These are phyloP conservation scores for Megalonaias nervosa DNA, from an alignment of 1,140 invertebrate species.

Conservation along the genomic window DNA sequence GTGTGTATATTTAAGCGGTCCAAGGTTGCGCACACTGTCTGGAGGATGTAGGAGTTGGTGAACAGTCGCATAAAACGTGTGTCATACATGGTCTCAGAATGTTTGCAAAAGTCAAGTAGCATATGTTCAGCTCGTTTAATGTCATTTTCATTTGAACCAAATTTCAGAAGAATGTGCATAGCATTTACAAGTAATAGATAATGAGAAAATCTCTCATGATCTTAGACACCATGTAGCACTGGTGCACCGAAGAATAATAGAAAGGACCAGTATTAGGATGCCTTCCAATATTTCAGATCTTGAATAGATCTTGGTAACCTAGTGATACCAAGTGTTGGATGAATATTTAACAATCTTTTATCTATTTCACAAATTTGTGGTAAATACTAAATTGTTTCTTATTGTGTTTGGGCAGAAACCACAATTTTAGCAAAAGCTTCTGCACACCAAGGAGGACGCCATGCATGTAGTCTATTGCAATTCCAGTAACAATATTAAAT, in stretches of 20 bases:
- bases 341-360: slow-evolving; percentile 10
- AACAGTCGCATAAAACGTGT: slow-evolving; percentile 28
- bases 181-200: slow-evolving; percentile 7
- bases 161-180: slow-evolving; percentile 20
- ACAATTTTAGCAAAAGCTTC: slow-evolving; percentile 14
- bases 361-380: slow-evolving; percentile 3
- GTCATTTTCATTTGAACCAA: slow-evolving; percentile 2
- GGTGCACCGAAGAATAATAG: slow-evolving; percentile 15
- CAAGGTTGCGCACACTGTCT: slow-evolving; percentile 40
- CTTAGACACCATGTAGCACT: background rate
- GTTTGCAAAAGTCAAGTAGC: slow-evolving; percentile 22
- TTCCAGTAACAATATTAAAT: slow-evolving; percentile 7
- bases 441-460: slow-evolving; percentile 7
- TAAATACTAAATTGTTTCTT: slow-evolving; percentile 10
- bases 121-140: background rate
- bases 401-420: slow-evolving; percentile 4
- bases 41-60: slow-evolving; percentile 40
- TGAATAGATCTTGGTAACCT: slow-evolving; percentile 16
- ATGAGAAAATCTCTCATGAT: slow-evolving; percentile 3
- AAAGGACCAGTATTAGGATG: slow-evolving; percentile 18
- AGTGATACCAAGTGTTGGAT: slow-evolving; percentile 11
- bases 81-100: slow-evolving; percentile 24
- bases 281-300: slow-evolving; percentile 29
- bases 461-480: slow-evolving; percentile 29
- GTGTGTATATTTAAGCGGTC: slow-evolving; percentile 38